These are phyloP conservation scores for Kryptolebias marmoratus DNA, from an alignment of 2,113 vertebrate genomes.

Conservation along the genomic window DNA sequence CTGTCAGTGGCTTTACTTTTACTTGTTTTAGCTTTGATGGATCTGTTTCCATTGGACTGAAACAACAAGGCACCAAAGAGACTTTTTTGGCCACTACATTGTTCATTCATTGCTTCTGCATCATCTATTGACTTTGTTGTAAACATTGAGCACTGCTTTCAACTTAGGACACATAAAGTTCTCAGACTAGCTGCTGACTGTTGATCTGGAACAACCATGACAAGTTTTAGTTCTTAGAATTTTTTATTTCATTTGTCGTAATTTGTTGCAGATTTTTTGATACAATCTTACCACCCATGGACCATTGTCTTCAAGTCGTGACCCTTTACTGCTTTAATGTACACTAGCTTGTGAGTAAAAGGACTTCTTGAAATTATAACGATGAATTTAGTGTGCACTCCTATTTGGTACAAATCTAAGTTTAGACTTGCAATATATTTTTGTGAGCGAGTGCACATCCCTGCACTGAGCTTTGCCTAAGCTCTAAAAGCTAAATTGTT, in stretches of 20 bases:
- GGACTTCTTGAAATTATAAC: not conserved
- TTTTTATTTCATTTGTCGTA: not conserved
- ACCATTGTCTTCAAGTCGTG: not conserved
- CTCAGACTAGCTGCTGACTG: not conserved
- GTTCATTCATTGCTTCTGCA: not conserved
- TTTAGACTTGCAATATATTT: conserved; percentile 7
- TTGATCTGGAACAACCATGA: not conserved
- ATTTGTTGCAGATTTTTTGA: not conserved
- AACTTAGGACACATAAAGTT: not conserved
- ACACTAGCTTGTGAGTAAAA: not conserved
- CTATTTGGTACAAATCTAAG: conserved; percentile 19
- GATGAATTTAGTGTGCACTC: conserved; percentile 1
- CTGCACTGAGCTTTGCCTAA: conserved; percentile 9
- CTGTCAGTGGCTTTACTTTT: not conserved
- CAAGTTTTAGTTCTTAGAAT: not conserved
- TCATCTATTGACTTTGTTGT: not conserved
- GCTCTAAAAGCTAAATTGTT: conserved; percentile 50
- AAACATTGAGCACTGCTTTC: not conserved
- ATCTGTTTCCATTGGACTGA: not conserved
- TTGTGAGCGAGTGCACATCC: conserved; percentile 12
- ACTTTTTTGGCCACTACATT: not conserved
- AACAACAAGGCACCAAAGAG: not conserved
- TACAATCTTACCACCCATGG: not conserved
- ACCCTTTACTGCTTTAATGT: not conserved
- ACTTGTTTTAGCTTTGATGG: not conserved